These are phyloP conservation scores for Condylostylus longicornis DNA, from an alignment of 1,140 invertebrate species.

Conservation along the genomic window DNA sequence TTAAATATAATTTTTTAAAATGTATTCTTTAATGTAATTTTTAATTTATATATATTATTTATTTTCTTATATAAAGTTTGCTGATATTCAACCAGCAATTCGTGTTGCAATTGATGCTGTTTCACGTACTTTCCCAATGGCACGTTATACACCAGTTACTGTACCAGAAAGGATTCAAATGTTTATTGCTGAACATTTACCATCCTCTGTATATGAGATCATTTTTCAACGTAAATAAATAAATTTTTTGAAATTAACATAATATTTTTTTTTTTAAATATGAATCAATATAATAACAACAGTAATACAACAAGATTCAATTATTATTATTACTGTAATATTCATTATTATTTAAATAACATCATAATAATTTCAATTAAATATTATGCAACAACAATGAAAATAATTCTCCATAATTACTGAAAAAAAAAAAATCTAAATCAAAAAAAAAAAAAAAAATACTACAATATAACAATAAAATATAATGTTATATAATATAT, in stretches of 20 bases:
- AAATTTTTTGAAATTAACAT: background rate
- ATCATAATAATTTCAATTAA: too few relatives aligned
- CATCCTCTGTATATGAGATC: conserved; percentile 56
- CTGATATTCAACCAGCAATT: conserved; percentile 53
- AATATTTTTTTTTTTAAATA: too few relatives aligned
- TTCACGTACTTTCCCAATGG: conserved; percentile 62
- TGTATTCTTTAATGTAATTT: conserved; percentile 3
- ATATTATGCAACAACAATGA: too few relatives aligned
- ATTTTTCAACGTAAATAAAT: conserved; percentile 39
- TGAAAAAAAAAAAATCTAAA: too few relatives aligned
- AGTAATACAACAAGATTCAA: too few relatives aligned
- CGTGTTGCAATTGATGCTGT: conserved; percentile 55
- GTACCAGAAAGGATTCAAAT: conserved; percentile 58
- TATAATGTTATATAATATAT: too few relatives aligned
- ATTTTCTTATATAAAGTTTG: conserved; percentile 37
- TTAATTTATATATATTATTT: conserved; percentile 6
- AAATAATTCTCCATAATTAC: too few relatives aligned
- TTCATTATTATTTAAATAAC: too few relatives aligned
- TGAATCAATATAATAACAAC: too few relatives aligned
- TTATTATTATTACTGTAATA: too few relatives aligned
- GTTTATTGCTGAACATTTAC: conserved; percentile 59
- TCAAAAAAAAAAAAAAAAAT: too few relatives aligned
- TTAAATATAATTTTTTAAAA: background rate
- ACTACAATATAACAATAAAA: too few relatives aligned
- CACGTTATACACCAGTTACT: conserved; percentile 63